Evolutionary conservation across 1,140 invertebrate genomes (phyloP), one percentile per base, ranked within the genome.

Genomic region (Chymomyza costata): DNA sequence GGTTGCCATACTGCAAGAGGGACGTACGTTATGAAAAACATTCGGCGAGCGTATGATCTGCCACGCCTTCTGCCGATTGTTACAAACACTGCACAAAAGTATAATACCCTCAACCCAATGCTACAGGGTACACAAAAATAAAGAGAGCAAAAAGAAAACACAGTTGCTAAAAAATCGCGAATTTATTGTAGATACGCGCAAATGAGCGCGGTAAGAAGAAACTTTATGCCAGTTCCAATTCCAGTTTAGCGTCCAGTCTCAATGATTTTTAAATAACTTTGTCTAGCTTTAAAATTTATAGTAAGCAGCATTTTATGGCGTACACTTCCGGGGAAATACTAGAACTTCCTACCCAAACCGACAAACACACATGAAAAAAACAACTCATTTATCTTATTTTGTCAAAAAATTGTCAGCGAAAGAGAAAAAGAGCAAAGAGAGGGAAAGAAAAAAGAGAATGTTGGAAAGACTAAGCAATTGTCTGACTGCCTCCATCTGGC

Each of bases 341-440:
- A 2, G 11, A 15, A 10, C 35, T 38, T 28, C 14, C 11, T 8
- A 21, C 10, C 21, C 13, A 25, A 16, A 38, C 37, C 40, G 5
- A 2, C 19, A 15, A 6, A 18, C 11, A 49, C 15, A 38, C 44
- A 49, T 45, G 32, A 3, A 8, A 39, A n/a, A 30, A 53, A 52
- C 55, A 71, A 78, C 62, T 78, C 67, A 80, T 78, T 78, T 80
- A 78, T 78, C 73, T 78, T 78, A 78, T 78, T 78, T 78, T 78
- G 73, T 78, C 73, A 73, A 80, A 78, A 70, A 80, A 67, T 55
- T 78, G 73, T 80, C 73, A 80, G 35, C 73, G 63, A 34, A 14
- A 54, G 31, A 28, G 34, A 32, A 43, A n/a, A 45, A n/a, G n/a
- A n/a, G n/a, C n/a, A n/a, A n/a, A n/a, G n/a, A n/a, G n/a, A n/a